Percentiles rank a stretch among this genome's conserved stretches.
phyloP scores from a whole-genome alignment of 2,888 invertebrate genomes.

The Limnephilus marmoratus region DNA sequence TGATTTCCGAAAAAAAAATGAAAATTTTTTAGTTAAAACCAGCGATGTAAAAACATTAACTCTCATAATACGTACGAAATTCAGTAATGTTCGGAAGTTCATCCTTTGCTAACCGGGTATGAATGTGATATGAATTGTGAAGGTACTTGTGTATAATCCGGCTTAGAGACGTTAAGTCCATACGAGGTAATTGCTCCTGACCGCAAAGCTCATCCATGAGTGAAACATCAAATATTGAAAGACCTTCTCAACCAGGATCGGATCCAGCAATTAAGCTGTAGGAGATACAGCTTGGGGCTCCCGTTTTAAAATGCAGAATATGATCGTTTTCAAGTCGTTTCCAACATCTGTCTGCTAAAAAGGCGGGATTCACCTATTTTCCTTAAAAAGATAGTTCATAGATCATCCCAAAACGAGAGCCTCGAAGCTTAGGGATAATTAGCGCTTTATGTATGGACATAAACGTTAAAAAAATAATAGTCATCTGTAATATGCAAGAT shows the following conservation, averaged over 20 bases:
- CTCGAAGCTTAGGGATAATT: too few relatives aligned
- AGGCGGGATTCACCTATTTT: too few relatives aligned
- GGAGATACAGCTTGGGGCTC: not conserved
- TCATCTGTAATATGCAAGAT: too few relatives aligned
- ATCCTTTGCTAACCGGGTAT: not conserved
- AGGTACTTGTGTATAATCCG: not conserved
- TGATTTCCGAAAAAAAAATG: not conserved
- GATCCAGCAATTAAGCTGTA: not conserved
- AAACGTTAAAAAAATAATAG: too few relatives aligned
- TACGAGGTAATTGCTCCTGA: not conserved
- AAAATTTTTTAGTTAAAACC: not conserved
- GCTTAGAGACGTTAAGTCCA: not conserved
- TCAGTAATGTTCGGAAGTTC: not conserved
- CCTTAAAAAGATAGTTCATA: too few relatives aligned
- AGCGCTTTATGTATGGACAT: too few relatives aligned
- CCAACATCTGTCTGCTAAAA: not conserved
- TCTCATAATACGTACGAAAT: not conserved
- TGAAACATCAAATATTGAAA: conserved; percentile 21
- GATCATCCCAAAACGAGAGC: too few relatives aligned
- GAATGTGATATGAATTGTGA: not conserved
- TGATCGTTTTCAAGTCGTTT: too few relatives aligned
- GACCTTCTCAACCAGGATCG: not conserved
- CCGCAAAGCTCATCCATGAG: not conserved
- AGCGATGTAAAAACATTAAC: not conserved
- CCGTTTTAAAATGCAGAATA: not conserved